Percentiles rank a stretch among this genome's conserved stretches.
Conservation (phyloP, 2,888 invertebrate species). For the Chouioia cunea region DNA sequence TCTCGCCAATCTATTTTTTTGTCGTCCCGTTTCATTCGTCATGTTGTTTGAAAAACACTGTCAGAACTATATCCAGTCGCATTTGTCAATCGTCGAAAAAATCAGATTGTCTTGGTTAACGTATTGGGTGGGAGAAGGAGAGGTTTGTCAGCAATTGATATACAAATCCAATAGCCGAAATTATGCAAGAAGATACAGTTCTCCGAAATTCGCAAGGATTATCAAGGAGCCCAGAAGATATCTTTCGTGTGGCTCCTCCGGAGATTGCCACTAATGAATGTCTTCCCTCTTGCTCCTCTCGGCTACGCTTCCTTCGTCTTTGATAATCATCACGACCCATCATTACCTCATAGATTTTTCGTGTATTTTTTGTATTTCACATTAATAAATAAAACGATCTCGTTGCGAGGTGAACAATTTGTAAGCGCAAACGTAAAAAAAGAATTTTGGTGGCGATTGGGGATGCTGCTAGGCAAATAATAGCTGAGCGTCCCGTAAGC, state of each 20-base stretch:
- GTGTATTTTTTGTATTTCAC: too few species aligned
- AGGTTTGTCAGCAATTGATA: conserved; percentile 47
- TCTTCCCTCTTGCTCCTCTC: conserved; percentile 37
- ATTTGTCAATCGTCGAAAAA: conserved; percentile 13
- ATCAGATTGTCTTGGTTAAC: conserved; percentile 14
- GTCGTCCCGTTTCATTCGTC: too few species aligned
- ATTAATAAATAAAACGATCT: too few species aligned
- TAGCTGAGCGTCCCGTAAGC: conserved; percentile 35
- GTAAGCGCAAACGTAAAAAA: not conserved
- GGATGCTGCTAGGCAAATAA: conserved; percentile 43
- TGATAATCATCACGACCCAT: conserved; percentile 33
- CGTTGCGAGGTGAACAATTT: conserved; percentile 13
- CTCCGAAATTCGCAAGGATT: not conserved
- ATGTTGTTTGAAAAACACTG: too few species aligned
- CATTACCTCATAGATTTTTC: too few species aligned
- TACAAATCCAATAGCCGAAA: conserved; percentile 42
- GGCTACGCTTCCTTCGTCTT: not conserved
- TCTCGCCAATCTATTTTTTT: conserved; percentile 27
- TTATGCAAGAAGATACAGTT: conserved; percentile 21
- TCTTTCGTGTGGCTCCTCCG: conserved; percentile 53
- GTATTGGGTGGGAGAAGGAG: too few species aligned
- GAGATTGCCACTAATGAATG: conserved; percentile 65
- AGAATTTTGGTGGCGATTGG: not conserved
- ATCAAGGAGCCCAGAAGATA: conserved; percentile 35
- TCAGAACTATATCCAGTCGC: too few species aligned